These are phyloP conservation scores for Leptestheria dahalacensis DNA, from an alignment of 1,140 invertebrate species.

Conservation along the genomic window DNA sequence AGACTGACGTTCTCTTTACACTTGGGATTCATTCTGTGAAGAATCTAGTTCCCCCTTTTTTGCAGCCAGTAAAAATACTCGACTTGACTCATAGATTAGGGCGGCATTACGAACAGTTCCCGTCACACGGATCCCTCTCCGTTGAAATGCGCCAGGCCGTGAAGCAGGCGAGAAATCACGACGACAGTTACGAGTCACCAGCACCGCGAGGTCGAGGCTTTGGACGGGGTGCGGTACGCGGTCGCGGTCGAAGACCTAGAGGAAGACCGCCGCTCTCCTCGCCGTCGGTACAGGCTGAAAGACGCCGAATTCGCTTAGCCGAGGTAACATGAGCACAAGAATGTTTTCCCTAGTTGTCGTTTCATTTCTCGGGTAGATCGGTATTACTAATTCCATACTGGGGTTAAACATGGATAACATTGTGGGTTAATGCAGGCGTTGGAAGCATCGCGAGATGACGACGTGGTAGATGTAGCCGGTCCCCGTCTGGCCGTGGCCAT, in stretches of 20 bases:
- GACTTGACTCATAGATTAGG: constrained; percentile 25
- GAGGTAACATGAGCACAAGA: constrained; percentile 31
- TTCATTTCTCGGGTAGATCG: constrained; percentile 22
- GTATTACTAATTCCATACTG: constrained; percentile 23
- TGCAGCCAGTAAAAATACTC: no score
- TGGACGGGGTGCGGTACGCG: constrained; percentile 21
- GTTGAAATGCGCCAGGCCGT: background rate
- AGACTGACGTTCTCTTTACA: no score
- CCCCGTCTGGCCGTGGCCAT: constrained; percentile 29
- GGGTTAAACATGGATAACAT: constrained; percentile 2
- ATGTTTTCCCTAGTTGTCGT: constrained; percentile 24
- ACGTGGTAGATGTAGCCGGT: constrained; percentile 32
- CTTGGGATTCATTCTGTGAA: no score
- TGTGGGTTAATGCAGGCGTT: constrained; percentile 18
- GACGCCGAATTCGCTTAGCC: constrained; percentile 33
- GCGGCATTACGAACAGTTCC: constrained; percentile 44
- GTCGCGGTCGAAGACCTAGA: constrained; percentile 30
- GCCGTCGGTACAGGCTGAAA: constrained; percentile 31
- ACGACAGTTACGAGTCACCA: background rate
- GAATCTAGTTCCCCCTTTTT: no score
- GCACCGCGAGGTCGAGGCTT: background rate
- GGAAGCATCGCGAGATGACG: constrained; percentile 27
- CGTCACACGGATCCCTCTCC: constrained; percentile 35
- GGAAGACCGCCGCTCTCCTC: constrained; percentile 31
- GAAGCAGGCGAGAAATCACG: constrained; percentile 11